phyloP scores from a whole-genome alignment of 64 coral and sea anemone species.

The Exaiptasia diaphana region DNA sequence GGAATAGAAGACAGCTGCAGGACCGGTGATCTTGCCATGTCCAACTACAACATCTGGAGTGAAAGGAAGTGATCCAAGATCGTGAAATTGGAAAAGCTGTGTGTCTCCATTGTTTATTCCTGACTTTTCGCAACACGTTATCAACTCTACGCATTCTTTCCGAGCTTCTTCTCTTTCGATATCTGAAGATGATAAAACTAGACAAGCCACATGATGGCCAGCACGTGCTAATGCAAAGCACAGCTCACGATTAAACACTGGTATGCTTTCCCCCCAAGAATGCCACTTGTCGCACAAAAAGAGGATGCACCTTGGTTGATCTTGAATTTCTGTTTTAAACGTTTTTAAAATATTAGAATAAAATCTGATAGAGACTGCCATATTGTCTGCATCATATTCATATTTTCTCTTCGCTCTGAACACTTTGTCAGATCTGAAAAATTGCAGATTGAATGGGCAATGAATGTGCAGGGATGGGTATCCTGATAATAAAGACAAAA shows the following conservation, averaged over 20 bases:
- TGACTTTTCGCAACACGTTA: constrained; percentile 8
- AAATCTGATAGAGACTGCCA: no score
- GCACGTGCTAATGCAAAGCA: constrained; percentile 16
- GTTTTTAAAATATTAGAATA: no score
- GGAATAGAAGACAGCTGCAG: constrained; percentile 48
- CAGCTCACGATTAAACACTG: constrained; percentile 22
- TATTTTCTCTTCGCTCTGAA: no score
- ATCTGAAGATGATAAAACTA: constrained; percentile 12
- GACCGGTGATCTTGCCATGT: constrained; percentile 44
- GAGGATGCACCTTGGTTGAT: no score
- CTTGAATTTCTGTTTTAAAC: no score
- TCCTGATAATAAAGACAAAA: no score
- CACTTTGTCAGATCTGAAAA: no score
- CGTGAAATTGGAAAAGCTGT: not conserved
- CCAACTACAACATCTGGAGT: constrained; percentile 53
- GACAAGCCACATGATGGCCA: constrained; percentile 39
- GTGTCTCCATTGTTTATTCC: constrained; percentile 2
- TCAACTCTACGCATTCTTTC: constrained; percentile 33
- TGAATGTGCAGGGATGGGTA: no score
- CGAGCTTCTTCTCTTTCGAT: constrained; percentile 32
- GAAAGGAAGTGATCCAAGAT: constrained; percentile 41
- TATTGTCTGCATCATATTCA: no score
- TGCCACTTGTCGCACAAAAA: constrained; percentile 22
- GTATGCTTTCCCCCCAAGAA: constrained; percentile 21
- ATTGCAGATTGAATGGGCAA: no score